Evolutionary conservation across 1,140 invertebrate genomes (phyloP), one percentile per base, ranked within the genome.

Genomic region (Onthophagus taurus): DNA sequence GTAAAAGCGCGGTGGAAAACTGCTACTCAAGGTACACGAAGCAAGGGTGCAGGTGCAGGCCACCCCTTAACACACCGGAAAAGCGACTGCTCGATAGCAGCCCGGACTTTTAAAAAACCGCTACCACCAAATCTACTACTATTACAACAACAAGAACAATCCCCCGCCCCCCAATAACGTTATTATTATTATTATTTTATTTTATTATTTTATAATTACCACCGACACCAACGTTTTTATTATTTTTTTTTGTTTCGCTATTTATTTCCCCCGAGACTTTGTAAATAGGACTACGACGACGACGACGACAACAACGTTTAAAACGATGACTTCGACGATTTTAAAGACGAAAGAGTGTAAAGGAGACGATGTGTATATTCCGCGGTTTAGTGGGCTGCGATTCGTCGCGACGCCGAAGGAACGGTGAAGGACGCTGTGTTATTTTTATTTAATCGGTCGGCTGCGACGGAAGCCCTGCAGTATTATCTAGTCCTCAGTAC

Each of bases 21-120:
- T 82, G 81, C 55, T 92, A 94, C 68, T 83, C 84, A 46, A 74
- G 79, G 48, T 81, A 82, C 63, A 76, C 77, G 7, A 74, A 76
- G 36, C 44, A 71, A 62, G 66, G 75, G 48, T 74, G 72, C 64
- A 72, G 69, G 52, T 77, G 74, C 63, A 65, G 72, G 59, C 57
- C 65, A 16, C 71, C 72, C 47, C 66, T 69, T 46, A 64, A 69
- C 33, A 72, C 72, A 37, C 70, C 73, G 14, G 72, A 75, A 49
- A 76, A 76, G 58, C 60, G 72, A 20, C 60, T 76, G 47, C 63
- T 76, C 38, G 72, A 72, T 54, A 64, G 68, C 41, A 68, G 63
- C 58, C 63, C 65, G 45, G 71, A 71, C 47, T 70, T 66, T 54
- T 72, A 58, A 57, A 51, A 46, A 17, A 13, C 23, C 6, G n/a